Conservation (phyloP, 2,888 invertebrate species). For the Buathra laborator region DNA sequence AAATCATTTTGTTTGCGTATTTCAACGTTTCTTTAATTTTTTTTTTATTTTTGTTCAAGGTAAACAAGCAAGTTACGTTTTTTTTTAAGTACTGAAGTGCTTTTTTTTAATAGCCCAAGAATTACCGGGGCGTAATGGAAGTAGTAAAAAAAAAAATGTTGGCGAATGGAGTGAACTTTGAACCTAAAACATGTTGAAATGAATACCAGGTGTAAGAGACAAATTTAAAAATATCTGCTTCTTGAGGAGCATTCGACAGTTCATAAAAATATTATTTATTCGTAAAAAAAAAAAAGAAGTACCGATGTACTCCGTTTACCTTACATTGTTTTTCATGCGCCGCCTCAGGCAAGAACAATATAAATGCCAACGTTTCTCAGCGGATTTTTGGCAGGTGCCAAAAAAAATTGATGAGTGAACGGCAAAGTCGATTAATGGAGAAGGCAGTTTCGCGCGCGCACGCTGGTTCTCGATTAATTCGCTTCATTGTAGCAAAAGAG, state of each 20-base stretch:
- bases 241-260: neutral
- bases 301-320: neutral
- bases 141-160: neutral
- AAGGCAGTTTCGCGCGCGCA: neutral
- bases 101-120: no score
- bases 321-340: neutral
- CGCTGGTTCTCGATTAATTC: neutral
- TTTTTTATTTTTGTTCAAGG: neutral
- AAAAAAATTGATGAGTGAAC: constrained; percentile 7
- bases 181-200: neutral
- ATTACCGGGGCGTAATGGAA: neutral
- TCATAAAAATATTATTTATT: neutral
- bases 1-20: neutral
- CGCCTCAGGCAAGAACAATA: neutral
- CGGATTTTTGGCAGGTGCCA: neutral
- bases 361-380: neutral
- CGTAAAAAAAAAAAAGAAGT: neutral
- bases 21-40: neutral
- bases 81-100: neutral
- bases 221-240: neutral
- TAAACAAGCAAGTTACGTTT: neutral
- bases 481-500: neutral
- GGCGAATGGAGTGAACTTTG: neutral
- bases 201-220: neutral
- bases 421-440: constrained; percentile 6